Evolutionary conservation across 2,113 vertebrate genomes (phyloP).

Genomic region (Ursus arctos): DNA sequence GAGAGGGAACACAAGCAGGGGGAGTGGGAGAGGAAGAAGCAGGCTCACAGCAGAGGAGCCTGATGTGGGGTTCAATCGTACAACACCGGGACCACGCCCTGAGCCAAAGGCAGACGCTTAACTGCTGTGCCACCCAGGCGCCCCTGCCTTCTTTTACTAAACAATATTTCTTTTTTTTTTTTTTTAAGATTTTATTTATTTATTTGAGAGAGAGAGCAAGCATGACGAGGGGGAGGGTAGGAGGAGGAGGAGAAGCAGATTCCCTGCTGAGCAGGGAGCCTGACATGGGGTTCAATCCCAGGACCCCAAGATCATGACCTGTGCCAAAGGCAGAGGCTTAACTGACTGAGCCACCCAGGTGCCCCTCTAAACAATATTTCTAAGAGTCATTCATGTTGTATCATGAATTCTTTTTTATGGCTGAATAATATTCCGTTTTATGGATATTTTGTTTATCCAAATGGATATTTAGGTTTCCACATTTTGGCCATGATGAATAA

Average conservation of each 20-base stretch:
- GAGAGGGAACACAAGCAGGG: too few relatives aligned
- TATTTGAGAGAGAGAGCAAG: background rate
- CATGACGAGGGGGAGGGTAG: background rate
- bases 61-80: too few relatives aligned
- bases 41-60: too few relatives aligned
- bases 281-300: background rate
- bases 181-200: background rate
- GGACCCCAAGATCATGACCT: background rate
- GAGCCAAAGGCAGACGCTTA: too few relatives aligned
- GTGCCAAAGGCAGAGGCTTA: background rate
- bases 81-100: too few relatives aligned
- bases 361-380: background rate
- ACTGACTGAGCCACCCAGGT: background rate
- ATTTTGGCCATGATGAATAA: constrained; percentile 32
- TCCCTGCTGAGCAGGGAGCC: background rate
- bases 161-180: too few relatives aligned
- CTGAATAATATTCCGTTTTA: background rate
- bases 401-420: constrained; percentile 17
- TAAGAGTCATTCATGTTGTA: constrained; percentile 5
- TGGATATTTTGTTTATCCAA: constrained; percentile 16
- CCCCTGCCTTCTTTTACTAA: too few relatives aligned
- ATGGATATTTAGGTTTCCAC: background rate
- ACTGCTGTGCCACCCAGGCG: too few relatives aligned
- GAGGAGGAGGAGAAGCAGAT: background rate
- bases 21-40: too few relatives aligned